Conservation (phyloP, 2,113 vertebrate species). For the Nesospiza acunhae region DNA sequence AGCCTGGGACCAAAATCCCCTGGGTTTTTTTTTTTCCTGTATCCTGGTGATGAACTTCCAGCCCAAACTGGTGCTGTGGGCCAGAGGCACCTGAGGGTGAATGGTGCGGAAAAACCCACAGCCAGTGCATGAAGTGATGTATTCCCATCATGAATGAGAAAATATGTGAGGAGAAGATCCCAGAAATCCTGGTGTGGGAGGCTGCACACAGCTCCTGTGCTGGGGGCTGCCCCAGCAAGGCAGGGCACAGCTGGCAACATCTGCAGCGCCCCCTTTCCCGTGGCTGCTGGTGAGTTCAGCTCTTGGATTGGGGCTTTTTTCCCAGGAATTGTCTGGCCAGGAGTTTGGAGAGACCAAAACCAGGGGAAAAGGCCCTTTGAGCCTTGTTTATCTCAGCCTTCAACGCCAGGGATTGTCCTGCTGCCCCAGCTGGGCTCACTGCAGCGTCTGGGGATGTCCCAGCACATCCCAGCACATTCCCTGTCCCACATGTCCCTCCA, state of each 20-base stretch:
- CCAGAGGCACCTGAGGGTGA: neutral
- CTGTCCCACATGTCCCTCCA: accelerated
- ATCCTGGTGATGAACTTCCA: neutral
- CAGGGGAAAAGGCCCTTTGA: neutral
- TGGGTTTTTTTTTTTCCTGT: accelerated
- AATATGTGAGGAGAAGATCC: neutral
- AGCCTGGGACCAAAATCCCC: neutral
- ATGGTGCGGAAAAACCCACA: neutral
- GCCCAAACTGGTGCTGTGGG: neutral
- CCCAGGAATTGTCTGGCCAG: neutral
- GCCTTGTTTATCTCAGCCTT: neutral
- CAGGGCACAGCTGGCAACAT: neutral
- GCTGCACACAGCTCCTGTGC: neutral
- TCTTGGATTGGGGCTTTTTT: neutral
- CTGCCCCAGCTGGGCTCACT: accelerated
- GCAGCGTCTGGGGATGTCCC: accelerated
- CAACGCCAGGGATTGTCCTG: accelerated
- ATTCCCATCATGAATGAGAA: neutral
- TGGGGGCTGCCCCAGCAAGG: neutral
- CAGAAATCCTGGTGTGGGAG: too few relatives aligned
- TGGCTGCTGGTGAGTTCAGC: accelerated
- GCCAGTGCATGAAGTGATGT: too few relatives aligned
- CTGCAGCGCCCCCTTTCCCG: neutral
- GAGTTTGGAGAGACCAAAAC: neutral
- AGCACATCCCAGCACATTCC: neutral